These are phyloP conservation scores for Phenganax stokvisi DNA, from an alignment of 92 coral and sea anemone genomes.

Conservation along the genomic window DNA sequence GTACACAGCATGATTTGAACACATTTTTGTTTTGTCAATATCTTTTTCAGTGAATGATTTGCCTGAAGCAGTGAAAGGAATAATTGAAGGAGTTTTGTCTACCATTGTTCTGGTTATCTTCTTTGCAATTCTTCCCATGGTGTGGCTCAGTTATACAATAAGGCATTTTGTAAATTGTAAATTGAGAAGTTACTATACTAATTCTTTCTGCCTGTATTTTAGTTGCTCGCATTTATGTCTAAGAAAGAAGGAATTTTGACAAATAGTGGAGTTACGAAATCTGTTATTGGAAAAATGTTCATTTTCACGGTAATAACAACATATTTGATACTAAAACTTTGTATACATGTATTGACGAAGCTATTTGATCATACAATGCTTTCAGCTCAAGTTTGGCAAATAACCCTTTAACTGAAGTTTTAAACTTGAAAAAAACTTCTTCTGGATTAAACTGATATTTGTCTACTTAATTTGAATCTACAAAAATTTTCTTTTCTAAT, in stretches of 20 bases:
- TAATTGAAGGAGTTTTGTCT: slow-evolving; percentile 76
- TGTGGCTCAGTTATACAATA: slow-evolving; percentile 31
- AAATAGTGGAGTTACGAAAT: slow-evolving; percentile 66
- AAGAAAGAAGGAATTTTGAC: slow-evolving; percentile 68
- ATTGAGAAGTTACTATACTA: neutral
- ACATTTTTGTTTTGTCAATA: neutral
- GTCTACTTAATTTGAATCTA: too few species aligned
- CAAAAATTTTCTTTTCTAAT: neutral
- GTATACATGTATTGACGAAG: neutral
- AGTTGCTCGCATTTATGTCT: slow-evolving; percentile 69
- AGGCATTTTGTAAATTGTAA: too few species aligned
- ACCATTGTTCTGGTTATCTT: slow-evolving; percentile 66
- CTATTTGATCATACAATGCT: neutral
- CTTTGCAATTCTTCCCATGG: slow-evolving; percentile 85
- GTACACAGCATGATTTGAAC: neutral
- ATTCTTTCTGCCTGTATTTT: neutral
- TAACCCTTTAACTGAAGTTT: too few species aligned
- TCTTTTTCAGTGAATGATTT: slow-evolving; percentile 51
- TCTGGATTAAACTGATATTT: neutral
- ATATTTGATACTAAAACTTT: neutral
- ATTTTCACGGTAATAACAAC: slow-evolving; percentile 64
- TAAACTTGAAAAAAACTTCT: neutral
- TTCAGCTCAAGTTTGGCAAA: too few species aligned
- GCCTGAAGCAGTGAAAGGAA: slow-evolving; percentile 50
- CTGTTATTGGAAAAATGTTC: slow-evolving; percentile 78